Evolutionary conservation across 2,113 vertebrate genomes (phyloP).

Genomic region (Pandion haliaetus): DNA sequence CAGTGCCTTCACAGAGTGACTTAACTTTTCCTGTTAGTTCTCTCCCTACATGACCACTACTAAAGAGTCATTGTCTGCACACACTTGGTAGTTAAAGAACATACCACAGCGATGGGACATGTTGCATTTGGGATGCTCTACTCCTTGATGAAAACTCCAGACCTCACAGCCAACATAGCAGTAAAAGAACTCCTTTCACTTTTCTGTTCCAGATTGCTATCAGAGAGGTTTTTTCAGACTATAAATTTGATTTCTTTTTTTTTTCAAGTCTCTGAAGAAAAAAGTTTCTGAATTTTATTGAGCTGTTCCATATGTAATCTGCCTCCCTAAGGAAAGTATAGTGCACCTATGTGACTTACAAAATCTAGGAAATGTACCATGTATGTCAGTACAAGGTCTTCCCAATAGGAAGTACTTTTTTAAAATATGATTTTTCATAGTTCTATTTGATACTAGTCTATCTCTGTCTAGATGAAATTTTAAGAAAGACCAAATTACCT

Average conservation of each 20-base stretch:
- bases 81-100: not conserved
- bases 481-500: not conserved
- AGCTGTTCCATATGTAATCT: not conserved
- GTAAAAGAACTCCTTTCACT: not conserved
- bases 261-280: not conserved
- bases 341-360: not conserved
- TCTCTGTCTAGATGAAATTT: not conserved
- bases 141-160: not conserved
- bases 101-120: rapidly evolving
- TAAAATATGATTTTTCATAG: not conserved
- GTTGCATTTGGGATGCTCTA: not conserved
- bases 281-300: not conserved
- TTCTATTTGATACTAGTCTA: not conserved
- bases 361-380: not conserved
- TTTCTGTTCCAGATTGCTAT: not conserved
- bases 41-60: not conserved
- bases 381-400: not conserved
- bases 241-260: not conserved
- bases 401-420: not conserved
- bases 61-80: not conserved
- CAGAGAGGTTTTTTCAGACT: not conserved
- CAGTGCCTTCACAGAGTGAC: not conserved
- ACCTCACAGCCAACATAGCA: rapidly evolving
- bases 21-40: not conserved
- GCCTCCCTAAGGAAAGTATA: not conserved